Percentiles rank a stretch among this genome's conserved stretches.
Evolutionary conservation across 2,888 invertebrate species (phyloP).

Genomic region (Agonum fuliginosum): DNA sequence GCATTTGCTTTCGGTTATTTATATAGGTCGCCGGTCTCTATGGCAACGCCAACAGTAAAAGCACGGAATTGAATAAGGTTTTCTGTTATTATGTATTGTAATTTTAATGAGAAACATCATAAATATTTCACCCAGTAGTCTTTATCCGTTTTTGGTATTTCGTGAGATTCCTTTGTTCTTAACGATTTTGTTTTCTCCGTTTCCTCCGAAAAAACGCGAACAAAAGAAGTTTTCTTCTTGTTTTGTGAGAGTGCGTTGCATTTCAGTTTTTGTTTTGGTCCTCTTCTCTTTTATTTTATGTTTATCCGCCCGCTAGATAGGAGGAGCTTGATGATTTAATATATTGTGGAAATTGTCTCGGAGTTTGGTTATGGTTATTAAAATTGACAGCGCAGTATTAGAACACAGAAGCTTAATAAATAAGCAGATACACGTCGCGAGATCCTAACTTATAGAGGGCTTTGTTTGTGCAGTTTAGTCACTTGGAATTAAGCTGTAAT

Average conservation of each 20-base stretch:
- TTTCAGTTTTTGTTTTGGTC: neutral
- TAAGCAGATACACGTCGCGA: no score
- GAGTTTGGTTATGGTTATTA: no score
- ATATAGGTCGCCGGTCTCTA: no score
- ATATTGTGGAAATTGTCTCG: neutral
- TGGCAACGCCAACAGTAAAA: no score
- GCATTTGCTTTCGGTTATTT: no score
- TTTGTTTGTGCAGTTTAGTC: neutral
- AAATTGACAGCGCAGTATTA: neutral
- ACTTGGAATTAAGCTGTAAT: neutral
- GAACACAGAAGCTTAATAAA: no score
- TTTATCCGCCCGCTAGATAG: no score
- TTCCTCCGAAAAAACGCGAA: neutral
- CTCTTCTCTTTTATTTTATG: neutral
- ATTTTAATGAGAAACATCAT: constrained; percentile 16
- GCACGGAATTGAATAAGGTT: constrained; percentile 6
- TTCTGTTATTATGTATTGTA: neutral
- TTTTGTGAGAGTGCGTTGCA: neutral
- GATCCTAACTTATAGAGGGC: neutral
- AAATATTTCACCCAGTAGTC: constrained; percentile 10
- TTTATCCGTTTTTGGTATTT: neutral
- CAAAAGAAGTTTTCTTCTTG: neutral
- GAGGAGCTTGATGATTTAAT: neutral
- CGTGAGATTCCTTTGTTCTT: neutral
- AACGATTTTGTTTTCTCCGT: neutral